phyloP scores from a whole-genome alignment of 2,888 invertebrate species.

The Cheilosia vulpina region DNA sequence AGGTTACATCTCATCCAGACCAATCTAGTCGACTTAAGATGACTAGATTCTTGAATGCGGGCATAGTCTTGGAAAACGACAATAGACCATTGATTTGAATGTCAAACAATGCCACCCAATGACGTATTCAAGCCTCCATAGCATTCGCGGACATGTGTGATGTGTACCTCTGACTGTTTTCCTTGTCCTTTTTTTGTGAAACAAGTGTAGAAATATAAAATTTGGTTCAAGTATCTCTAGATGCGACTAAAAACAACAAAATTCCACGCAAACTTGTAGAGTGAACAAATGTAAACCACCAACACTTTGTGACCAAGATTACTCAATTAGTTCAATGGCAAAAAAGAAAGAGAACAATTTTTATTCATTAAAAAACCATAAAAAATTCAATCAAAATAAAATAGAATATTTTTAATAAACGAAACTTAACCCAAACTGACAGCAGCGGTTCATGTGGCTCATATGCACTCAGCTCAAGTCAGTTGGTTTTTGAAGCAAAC shows the following conservation, averaged over 20 bases:
- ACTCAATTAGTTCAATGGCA: constrained; percentile 18
- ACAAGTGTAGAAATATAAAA: neutral
- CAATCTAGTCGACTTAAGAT: too few species aligned
- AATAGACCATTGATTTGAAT: too few species aligned
- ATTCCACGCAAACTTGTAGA: neutral
- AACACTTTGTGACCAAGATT: constrained; percentile 6
- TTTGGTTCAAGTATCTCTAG: neutral
- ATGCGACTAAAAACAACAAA: neutral
- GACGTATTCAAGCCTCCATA: too few species aligned
- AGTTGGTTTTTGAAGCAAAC: constrained; percentile 55
- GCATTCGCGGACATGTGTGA: too few species aligned
- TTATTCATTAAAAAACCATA: constrained; percentile 13
- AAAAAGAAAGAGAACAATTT: constrained; percentile 1
- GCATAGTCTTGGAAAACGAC: too few species aligned
- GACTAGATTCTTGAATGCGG: too few species aligned
- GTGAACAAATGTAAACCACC: constrained; percentile 2
- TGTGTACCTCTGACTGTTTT: too few species aligned
- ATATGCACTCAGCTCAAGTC: constrained; percentile 36
- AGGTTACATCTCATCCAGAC: too few species aligned
- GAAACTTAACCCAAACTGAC: neutral
- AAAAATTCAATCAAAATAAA: constrained; percentile 27
- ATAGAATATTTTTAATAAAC: constrained; percentile 30
- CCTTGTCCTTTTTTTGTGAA: neutral
- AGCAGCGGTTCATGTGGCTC: neutral
- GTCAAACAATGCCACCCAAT: too few species aligned